Percentiles rank a stretch among this genome's conserved stretches.
phyloP scores from a whole-genome alignment of 2,888 invertebrate genomes.

The Xanthorhoe spadicearia region DNA sequence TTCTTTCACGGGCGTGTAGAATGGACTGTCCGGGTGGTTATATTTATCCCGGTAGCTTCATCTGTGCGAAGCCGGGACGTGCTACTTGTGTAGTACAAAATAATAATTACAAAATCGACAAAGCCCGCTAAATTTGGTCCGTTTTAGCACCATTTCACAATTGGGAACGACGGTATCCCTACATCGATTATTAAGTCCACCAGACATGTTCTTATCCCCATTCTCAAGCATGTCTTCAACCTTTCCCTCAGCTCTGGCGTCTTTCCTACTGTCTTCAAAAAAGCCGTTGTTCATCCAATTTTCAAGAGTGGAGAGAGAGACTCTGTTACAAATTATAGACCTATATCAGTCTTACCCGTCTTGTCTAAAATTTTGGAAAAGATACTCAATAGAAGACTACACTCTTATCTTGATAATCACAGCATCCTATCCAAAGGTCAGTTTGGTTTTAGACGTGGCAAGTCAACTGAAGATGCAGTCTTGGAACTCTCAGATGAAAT shows the following conservation, averaged over 20 bases:
- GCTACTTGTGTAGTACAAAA: no score
- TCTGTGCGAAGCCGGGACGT: no score
- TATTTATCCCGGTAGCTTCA: no score
- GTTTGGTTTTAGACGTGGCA: not conserved
- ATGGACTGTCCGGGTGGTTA: no score
- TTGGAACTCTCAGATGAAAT: not conserved
- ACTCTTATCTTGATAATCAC: not conserved
- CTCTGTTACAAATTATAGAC: constrained; percentile 4
- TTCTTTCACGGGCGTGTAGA: no score
- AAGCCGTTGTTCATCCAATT: constrained; percentile 21
- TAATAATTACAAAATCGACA: no score
- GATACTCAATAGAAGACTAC: not conserved
- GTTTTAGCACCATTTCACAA: no score
- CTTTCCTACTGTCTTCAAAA: constrained; percentile 37
- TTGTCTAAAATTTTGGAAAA: constrained; percentile 7
- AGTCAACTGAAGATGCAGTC: constrained; percentile 11
- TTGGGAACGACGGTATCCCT: not conserved
- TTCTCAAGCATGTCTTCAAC: constrained; percentile 22
- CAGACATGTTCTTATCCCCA: constrained; percentile 14
- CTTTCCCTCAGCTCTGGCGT: constrained; percentile 18
- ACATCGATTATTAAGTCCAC: constrained; percentile 9
- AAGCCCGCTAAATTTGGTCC: no score
- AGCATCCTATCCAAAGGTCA: not conserved
- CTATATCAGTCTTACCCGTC: not conserved
- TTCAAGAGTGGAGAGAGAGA: not conserved